These are phyloP conservation scores for Ligdia adustata DNA, from an alignment of 2,888 invertebrate species.

Conservation along the genomic window DNA sequence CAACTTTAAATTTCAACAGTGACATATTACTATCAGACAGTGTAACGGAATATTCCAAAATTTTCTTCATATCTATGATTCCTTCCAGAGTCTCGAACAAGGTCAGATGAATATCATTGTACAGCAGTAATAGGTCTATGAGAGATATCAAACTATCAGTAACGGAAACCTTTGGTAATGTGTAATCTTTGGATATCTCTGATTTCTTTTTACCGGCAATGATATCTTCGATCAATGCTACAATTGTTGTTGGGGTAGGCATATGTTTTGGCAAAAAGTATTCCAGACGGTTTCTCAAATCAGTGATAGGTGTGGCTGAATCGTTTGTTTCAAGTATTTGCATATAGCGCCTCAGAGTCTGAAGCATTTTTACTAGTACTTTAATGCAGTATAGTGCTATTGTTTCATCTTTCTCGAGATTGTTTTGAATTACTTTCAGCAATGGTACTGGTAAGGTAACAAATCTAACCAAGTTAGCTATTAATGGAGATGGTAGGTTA, in stretches of 20 bases:
- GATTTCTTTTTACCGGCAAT: constrained; percentile 42
- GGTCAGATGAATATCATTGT: constrained; percentile 70
- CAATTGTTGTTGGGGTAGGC: constrained; percentile 61
- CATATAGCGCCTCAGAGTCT: constrained; percentile 79
- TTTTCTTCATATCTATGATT: constrained; percentile 68
- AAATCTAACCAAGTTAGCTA: constrained; percentile 77
- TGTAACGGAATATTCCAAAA: constrained; percentile 63
- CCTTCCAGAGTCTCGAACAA: constrained; percentile 76
- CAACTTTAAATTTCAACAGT: constrained; percentile 74
- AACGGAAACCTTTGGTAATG: constrained; percentile 56
- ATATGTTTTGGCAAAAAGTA: constrained; percentile 77
- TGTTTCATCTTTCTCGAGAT: constrained; percentile 61
- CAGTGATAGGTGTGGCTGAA: constrained; percentile 46
- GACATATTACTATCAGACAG: constrained; percentile 53
- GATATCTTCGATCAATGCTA: constrained; percentile 62
- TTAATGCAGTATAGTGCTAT: constrained; percentile 75
- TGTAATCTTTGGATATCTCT: constrained; percentile 44
- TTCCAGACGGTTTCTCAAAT: constrained; percentile 66
- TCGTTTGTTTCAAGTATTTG: constrained; percentile 73
- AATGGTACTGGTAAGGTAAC: constrained; percentile 77
- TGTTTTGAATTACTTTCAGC: constrained; percentile 69
- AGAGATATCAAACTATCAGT: constrained; percentile 64
- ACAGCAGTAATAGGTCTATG: constrained; percentile 67
- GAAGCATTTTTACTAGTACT: constrained; percentile 82
- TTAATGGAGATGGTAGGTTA: constrained; percentile 77